phyloP scores from a whole-genome alignment of 2,888 invertebrate species.

The Eupithecia vulgata region DNA sequence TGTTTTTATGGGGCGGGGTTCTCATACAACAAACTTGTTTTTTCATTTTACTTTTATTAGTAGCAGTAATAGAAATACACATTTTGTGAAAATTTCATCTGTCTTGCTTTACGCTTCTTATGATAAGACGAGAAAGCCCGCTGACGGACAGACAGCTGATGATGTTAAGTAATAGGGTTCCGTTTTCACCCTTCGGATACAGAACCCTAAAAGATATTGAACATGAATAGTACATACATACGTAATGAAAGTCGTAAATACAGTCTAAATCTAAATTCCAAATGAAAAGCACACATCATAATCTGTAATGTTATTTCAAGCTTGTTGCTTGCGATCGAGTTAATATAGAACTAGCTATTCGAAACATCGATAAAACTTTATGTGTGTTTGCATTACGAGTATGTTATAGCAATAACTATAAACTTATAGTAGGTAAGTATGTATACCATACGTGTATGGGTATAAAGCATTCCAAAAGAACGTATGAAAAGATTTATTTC shows the following conservation, averaged over 20 bases:
- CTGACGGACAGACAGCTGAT: too few relatives aligned
- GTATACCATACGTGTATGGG: neutral
- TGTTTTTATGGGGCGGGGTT: too few relatives aligned
- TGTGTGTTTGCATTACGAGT: neutral
- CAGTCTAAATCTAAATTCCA: neutral
- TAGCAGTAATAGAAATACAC: too few relatives aligned
- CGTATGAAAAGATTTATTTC: neutral
- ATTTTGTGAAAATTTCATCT: too few relatives aligned
- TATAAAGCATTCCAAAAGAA: neutral
- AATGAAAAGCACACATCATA: slow-evolving; percentile 9
- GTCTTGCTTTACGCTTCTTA: too few relatives aligned
- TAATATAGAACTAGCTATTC: neutral
- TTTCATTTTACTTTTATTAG: too few relatives aligned
- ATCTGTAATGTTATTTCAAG: slow-evolving; percentile 1
- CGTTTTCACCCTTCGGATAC: too few relatives aligned
- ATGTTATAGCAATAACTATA: neutral
- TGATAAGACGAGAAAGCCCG: too few relatives aligned
- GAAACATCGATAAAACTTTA: slow-evolving; percentile 4
- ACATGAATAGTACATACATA: neutral
- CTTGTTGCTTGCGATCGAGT: slow-evolving; percentile 1
- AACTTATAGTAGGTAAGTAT: too few relatives aligned
- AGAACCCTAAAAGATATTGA: too few relatives aligned
- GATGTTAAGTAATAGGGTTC: too few relatives aligned
- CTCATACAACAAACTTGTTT: too few relatives aligned
- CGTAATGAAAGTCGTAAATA: neutral